Evolutionary conservation across 2,888 invertebrate species (phyloP).

Genomic region (Campaea margaritaria): DNA sequence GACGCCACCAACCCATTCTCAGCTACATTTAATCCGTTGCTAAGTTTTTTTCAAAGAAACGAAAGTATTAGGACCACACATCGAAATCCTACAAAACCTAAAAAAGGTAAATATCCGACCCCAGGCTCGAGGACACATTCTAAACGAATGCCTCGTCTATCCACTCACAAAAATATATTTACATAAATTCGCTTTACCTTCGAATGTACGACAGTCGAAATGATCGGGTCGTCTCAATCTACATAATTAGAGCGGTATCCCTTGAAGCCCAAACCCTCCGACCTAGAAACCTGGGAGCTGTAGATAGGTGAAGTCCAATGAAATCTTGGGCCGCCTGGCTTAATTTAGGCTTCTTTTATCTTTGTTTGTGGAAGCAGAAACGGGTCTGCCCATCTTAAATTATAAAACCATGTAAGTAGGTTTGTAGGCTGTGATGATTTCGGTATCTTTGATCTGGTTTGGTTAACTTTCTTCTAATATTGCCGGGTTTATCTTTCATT

Average conservation of each 20-base stretch:
- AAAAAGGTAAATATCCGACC: neutral
- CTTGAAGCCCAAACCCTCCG: slow-evolving; percentile 19
- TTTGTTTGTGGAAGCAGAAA: slow-evolving; percentile 27
- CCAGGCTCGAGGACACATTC: neutral
- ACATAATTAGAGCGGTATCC: slow-evolving; percentile 26
- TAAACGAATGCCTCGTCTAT: neutral
- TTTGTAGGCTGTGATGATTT: slow-evolving; percentile 19
- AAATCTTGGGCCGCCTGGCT: slow-evolving; percentile 27
- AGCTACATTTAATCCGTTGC: no score
- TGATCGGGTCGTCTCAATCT: slow-evolving; percentile 24
- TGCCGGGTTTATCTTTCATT: slow-evolving; percentile 4
- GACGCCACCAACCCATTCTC: no score
- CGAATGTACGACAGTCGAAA: slow-evolving; percentile 9
- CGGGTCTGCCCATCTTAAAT: slow-evolving; percentile 18
- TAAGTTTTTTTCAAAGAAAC: no score
- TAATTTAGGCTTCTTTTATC: slow-evolving; percentile 33
- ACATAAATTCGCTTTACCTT: slow-evolving; percentile 3
- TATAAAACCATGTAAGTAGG: slow-evolving; percentile 6
- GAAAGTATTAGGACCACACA: no score
- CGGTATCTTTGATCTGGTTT: slow-evolving; percentile 23
- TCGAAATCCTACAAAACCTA: neutral
- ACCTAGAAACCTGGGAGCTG: slow-evolving; percentile 26
- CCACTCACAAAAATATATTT: slow-evolving; percentile 9
- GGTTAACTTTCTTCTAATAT: slow-evolving; percentile 14
- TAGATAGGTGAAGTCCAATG: slow-evolving; percentile 21